A percentile compares a stretch with the other conserved stretches of the same genome.
Evolutionary conservation across 1,140 invertebrate species (phyloP).

Genomic region (Cataglyphis hispanica): DNA sequence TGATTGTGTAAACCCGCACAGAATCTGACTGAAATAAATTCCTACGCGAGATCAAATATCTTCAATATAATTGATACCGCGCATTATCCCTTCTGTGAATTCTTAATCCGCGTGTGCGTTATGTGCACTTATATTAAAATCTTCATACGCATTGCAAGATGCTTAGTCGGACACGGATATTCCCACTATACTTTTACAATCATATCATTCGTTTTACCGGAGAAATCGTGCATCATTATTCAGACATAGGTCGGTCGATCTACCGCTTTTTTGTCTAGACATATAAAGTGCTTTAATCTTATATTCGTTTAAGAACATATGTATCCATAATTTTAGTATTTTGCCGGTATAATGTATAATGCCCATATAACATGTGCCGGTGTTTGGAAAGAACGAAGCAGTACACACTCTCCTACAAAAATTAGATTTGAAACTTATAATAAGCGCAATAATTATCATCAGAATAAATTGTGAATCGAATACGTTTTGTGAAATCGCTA

Average conservation of each 20-base stretch:
- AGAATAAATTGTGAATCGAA: neutral
- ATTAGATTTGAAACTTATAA: neutral
- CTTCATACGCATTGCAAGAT: neutral
- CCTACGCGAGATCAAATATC: neutral
- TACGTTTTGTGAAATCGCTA: too few relatives aligned
- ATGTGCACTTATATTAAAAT: neutral
- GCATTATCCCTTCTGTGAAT: neutral
- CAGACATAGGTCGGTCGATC: too few relatives aligned
- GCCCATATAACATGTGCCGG: neutral
- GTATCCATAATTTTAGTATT: neutral
- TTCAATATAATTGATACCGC: neutral
- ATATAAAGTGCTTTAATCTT: neutral
- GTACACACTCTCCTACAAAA: neutral
- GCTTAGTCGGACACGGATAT: slow-evolving; percentile 3
- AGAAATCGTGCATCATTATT: neutral
- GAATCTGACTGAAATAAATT: neutral
- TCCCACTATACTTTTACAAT: neutral
- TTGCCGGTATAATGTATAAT: too few relatives aligned
- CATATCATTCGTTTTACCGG: neutral
- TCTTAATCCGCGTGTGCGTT: too few relatives aligned
- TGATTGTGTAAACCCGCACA: neutral
- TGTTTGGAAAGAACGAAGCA: neutral
- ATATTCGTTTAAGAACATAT: neutral
- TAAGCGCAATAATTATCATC: slow-evolving; percentile 2
- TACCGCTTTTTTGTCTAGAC: neutral